A percentile compares a stretch with the other conserved stretches of the same genome.
Evolutionary conservation across 2,797 vertebrate genomes (phyloP).

Genomic region (Leptoclinus maculatus): DNA sequence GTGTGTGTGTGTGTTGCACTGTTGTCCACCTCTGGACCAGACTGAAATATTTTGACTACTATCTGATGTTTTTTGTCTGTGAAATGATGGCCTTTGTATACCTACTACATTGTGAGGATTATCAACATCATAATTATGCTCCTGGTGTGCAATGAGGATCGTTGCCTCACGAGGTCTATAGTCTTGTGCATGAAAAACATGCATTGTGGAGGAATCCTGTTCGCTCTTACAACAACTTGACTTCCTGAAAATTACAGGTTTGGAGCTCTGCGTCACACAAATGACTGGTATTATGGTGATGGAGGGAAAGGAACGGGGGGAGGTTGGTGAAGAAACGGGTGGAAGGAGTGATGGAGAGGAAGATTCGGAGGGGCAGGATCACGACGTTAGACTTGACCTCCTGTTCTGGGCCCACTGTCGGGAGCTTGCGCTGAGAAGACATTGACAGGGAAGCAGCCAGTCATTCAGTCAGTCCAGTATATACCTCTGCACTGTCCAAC

Average conservation of each 20-base stretch:
- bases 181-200: slow-evolving; percentile 16
- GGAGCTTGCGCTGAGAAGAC: slow-evolving; percentile 17
- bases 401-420: slow-evolving; percentile 38
- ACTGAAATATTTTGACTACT: background rate
- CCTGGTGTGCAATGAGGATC: background rate
- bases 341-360: slow-evolving; percentile 35
- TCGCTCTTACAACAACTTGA: slow-evolving; percentile 40
- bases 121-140: background rate
- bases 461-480: slow-evolving; percentile 30
- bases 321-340: slow-evolving; percentile 48
- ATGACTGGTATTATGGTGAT: slow-evolving; percentile 73
- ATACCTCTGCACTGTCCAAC: background rate
- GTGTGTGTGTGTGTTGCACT: background rate
- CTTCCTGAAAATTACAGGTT: slow-evolving; percentile 70
- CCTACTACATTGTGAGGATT: background rate
- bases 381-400: slow-evolving; percentile 48
- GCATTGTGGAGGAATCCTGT: slow-evolving; percentile 35
- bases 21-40: background rate
- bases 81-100: background rate
- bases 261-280: slow-evolving; percentile 52
- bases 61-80: background rate
- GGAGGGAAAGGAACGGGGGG: slow-evolving; percentile 66
- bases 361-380: slow-evolving; percentile 28
- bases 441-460: slow-evolving; percentile 23
- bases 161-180: background rate